Evolutionary conservation across 1,140 invertebrate genomes (phyloP), one percentile per base, ranked within the genome.

Genomic region (Ostrea edulis): DNA sequence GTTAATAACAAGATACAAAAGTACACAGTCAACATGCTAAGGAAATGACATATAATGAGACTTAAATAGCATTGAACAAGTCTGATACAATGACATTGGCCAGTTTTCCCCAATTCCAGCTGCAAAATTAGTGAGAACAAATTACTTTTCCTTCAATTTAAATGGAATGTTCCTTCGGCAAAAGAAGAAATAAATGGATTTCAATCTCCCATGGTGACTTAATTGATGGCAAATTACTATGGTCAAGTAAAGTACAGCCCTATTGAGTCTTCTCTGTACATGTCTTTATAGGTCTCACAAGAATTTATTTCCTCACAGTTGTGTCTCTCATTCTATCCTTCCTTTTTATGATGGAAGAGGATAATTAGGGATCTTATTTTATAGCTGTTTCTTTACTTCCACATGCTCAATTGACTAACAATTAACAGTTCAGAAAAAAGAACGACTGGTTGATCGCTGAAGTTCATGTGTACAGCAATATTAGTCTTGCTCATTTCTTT

Each of bases 121-220:
- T 8, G 5, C 55, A 62, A 77, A 77, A 77, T 29, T 25, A 35
- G 68, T 14, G 22, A 77, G 29, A 77, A 77, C 9, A 29, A 71
- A 71, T 71, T 71, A 71, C 65, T 22, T 71, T n/a, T 77, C 68
- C 68, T 29, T 77, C 68, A 77, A 25, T 22, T 25, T 62, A 20
- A 62, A 62, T 62, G 14, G 55, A n/a, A 62, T 20, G 7, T 62
- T 62, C n/a, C 20, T 62, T 62, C 14, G 7, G 55, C 12, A 62
- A 29, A 35, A 29, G 65, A 77, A 25, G 68, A 25, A 77, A 77
- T 77, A 35, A 77, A 77, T 77, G 68, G 68, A 29, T 44, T 77
- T 11, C 29, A 77, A 14, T 29, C 68, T 77, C 14, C 68, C 68
- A 29, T 14, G 14, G 29, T 77, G 25, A 77, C 68, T 44, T 14